Conservation (phyloP, 2,113 vertebrate genomes). For the Chaetura pelagica region DNA sequence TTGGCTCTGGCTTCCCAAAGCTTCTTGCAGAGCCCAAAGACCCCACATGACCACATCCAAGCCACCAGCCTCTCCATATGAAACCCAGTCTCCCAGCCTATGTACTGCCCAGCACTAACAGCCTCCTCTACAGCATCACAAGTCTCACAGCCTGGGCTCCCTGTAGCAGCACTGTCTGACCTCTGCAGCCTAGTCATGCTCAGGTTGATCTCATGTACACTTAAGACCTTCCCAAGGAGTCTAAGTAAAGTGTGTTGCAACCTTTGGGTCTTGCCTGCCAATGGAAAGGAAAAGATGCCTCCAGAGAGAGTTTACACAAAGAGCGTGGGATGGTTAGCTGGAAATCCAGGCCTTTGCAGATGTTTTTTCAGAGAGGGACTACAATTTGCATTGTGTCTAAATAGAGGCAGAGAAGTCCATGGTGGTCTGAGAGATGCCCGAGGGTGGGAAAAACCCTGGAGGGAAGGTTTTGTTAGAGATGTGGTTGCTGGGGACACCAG, state of each 20-base stretch:
- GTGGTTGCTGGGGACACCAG: constrained; percentile 26
- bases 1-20: too few species aligned
- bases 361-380: not conserved
- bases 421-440: not conserved
- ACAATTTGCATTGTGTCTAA: not conserved
- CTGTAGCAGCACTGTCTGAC: not conserved
- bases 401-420: not conserved
- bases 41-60: too few species aligned
- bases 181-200: not conserved
- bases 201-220: not conserved
- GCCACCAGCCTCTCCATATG: too few species aligned
- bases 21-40: too few species aligned
- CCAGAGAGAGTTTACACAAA: not conserved
- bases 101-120: not conserved
- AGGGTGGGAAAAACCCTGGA: not conserved
- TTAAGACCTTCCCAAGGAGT: not conserved
- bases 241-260: not conserved
- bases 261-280: not conserved
- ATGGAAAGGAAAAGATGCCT: not conserved
- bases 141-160: not conserved
- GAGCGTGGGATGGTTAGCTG: not conserved
- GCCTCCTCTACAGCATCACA: not conserved
- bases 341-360: not conserved
- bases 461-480: constrained; percentile 14
- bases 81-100: not conserved